Evolutionary conservation across 2,113 vertebrate genomes (phyloP).

Genomic region (Regulus satrapa): DNA sequence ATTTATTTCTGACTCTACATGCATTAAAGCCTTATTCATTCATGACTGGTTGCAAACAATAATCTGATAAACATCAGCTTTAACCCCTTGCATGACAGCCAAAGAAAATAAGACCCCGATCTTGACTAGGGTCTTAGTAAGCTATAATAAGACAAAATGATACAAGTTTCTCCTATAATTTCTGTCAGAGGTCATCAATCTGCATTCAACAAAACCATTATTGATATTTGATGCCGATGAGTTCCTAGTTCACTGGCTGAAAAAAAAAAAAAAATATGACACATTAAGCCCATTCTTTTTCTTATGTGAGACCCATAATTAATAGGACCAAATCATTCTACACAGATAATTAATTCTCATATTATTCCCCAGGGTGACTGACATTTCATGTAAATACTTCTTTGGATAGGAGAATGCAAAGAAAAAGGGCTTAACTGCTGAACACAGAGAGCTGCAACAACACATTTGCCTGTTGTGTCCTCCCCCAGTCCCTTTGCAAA

Average conservation of each 20-base stretch:
- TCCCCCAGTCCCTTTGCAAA: background rate
- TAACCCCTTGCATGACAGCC: conserved; percentile 48
- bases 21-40: conserved; percentile 57
- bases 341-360: conserved; percentile 50
- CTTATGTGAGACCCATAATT: conserved; percentile 43
- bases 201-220: conserved; percentile 48
- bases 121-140: conserved; percentile 31
- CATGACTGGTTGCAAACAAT: conserved; percentile 63
- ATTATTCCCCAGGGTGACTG: conserved; percentile 35
- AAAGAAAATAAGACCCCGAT: conserved; percentile 30
- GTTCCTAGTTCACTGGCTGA: conserved; percentile 19
- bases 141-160: conserved; percentile 57
- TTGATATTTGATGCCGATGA: conserved; percentile 49
- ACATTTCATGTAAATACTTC: conserved; percentile 45
- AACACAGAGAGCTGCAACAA: background rate
- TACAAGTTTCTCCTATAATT: conserved; percentile 58
- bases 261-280: conserved; percentile 17
- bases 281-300: conserved; percentile 40
- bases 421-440: background rate
- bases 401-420: background rate
- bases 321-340: conserved; percentile 50
- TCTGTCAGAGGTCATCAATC: conserved; percentile 61
- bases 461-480: background rate
- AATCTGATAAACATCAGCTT: conserved; percentile 57
- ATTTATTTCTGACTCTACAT: conserved; percentile 52